phyloP scores from a whole-genome alignment of 2,797 vertebrate species.

The Danio jaintianensis region DNA sequence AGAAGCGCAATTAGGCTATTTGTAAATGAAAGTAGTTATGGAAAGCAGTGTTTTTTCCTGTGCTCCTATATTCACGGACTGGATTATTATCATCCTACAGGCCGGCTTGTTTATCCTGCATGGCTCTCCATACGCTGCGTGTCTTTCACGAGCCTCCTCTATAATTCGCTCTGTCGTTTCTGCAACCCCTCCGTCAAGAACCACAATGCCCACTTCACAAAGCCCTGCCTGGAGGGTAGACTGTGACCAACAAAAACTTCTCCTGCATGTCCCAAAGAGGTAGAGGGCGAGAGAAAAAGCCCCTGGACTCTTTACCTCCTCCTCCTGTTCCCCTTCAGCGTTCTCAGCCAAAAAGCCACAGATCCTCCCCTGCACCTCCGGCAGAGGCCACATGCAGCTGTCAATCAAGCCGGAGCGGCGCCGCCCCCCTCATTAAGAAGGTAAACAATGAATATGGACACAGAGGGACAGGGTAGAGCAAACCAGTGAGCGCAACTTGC shows the following conservation, averaged over 20 bases:
- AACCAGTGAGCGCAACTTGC: conserved; percentile 75
- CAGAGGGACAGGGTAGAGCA: conserved; percentile 91
- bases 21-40: background rate
- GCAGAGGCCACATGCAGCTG: conserved; percentile 81
- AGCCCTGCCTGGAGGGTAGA: conserved; percentile 60
- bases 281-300: conserved; percentile 54
- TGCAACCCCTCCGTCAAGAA: conserved; percentile 58
- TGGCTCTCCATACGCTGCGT: conserved; percentile 47
- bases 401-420: conserved; percentile 87
- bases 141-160: conserved; percentile 10
- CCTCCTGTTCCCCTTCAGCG: conserved; percentile 43
- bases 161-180: conserved; percentile 51
- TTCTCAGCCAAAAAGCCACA: conserved; percentile 81
- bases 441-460: conserved; percentile 96
- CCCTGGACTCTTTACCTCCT: conserved; percentile 55
- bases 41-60: background rate
- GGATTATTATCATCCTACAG: conserved; percentile 17
- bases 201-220: conserved; percentile 65
- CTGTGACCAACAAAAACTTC: conserved; percentile 54
- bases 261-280: conserved; percentile 55
- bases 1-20: background rate
- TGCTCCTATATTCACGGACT: background rate
- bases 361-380: conserved; percentile 71
- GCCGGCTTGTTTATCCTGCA: conserved; percentile 38
- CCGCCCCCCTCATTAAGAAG: conserved; percentile 99